These are phyloP conservation scores for Phytoseiulus persimilis DNA, from an alignment of 2,888 invertebrate genomes.

Conservation along the genomic window DNA sequence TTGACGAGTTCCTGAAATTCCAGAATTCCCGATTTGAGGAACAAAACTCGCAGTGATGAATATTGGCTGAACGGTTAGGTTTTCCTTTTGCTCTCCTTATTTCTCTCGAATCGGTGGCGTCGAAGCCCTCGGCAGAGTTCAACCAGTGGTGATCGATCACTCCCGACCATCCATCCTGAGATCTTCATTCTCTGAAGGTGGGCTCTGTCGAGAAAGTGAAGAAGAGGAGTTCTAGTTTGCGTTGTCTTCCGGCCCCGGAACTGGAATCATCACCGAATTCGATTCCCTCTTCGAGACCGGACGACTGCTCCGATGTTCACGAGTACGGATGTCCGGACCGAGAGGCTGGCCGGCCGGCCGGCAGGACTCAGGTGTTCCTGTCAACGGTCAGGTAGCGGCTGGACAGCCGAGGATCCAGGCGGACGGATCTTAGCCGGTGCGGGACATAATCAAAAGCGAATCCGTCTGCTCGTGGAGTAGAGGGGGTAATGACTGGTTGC, in stretches of 20 bases:
- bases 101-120: not conserved
- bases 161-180: not conserved
- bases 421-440: not conserved
- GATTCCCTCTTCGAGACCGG: no score
- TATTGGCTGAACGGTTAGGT: not conserved
- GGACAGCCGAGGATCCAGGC: not conserved
- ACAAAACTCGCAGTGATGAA: no score
- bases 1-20: no score
- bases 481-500: constrained; percentile 35
- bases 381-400: not conserved
- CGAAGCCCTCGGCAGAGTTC: not conserved
- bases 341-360: not conserved
- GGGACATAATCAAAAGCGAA: constrained; percentile 5
- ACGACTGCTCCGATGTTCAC: no score
- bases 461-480: constrained; percentile 10
- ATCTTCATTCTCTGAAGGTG: not conserved
- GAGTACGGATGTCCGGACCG: not conserved
- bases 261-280: no score
- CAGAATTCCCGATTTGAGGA: no score
- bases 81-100: not conserved
- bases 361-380: not conserved
- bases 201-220: not conserved
- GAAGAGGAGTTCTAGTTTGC: not conserved
- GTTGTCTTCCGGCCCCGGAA: no score
- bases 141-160: not conserved